phyloP scores from a whole-genome alignment of 2,797 vertebrate genomes.

The Neomorphus geoffroyi region DNA sequence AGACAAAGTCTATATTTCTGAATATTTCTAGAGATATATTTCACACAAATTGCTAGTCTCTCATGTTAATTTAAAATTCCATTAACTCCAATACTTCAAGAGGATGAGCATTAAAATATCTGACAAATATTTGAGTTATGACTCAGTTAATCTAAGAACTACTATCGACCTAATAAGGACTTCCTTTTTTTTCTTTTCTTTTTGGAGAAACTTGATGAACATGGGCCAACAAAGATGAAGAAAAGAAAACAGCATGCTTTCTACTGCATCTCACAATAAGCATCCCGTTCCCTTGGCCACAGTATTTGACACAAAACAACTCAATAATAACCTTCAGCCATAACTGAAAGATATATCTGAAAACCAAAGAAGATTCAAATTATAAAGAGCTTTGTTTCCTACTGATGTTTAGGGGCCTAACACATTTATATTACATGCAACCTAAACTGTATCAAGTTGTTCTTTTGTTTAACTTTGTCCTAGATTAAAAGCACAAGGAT shows the following conservation, averaged over 20 bases:
- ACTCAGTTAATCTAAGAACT: not conserved
- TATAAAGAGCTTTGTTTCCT: not conserved
- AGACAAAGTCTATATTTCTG: not conserved
- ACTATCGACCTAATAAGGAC: not conserved
- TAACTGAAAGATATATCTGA: not conserved
- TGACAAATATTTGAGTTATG: not conserved
- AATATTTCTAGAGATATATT: conserved; percentile 21
- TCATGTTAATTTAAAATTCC: conserved; percentile 36
- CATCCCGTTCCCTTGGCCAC: not conserved
- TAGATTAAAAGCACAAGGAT: not conserved
- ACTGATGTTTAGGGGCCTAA: not conserved
- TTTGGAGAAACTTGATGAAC: not conserved
- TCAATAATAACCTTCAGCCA: conserved; percentile 2
- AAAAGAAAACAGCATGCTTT: not conserved
- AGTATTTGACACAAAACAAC: not conserved
- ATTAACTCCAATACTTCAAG: conserved; percentile 5
- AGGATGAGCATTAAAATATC: not conserved
- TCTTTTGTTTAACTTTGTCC: not conserved
- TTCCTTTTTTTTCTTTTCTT: not conserved
- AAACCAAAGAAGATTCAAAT: not conserved
- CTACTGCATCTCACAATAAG: not conserved
- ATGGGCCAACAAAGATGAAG: not conserved
- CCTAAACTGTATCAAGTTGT: not conserved
- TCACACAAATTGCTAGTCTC: not conserved
- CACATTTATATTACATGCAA: not conserved